These are phyloP conservation scores for Otus scops DNA, from an alignment of 2,797 vertebrate genomes.

Conservation along the genomic window DNA sequence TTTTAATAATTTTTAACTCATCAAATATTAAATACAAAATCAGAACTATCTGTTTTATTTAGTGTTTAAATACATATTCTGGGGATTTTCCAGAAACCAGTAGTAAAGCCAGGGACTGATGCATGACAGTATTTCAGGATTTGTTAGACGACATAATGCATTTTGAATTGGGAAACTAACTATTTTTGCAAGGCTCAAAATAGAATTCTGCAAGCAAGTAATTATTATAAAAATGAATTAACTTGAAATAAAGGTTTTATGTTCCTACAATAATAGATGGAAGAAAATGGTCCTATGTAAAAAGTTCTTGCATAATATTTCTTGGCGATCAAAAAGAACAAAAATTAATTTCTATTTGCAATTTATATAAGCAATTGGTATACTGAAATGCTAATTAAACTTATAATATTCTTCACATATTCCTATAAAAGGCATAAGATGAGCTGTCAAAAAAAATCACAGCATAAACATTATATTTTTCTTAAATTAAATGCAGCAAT, in stretches of 20 bases:
- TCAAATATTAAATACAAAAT: neutral
- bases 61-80: neutral
- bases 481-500: neutral
- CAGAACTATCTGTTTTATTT: neutral
- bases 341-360: neutral
- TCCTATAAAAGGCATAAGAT: neutral
- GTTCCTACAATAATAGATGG: neutral
- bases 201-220: neutral
- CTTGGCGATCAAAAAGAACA: neutral
- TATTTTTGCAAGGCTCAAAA: constrained; percentile 1
- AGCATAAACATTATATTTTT: neutral
- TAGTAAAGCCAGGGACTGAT: neutral
- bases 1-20: neutral
- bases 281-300: neutral
- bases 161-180: neutral
- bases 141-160: neutral
- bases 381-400: neutral
- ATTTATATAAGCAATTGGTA: neutral
- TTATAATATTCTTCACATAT: neutral
- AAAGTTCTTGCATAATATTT: neutral
- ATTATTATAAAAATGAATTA: neutral
- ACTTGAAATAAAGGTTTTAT: neutral
- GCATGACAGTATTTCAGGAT: neutral
- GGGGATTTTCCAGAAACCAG: constrained; percentile 1
- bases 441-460: neutral